Base-by-base conservation (phyloP, 2,113 vertebrate species). In the Anser cygnoides region DNA sequence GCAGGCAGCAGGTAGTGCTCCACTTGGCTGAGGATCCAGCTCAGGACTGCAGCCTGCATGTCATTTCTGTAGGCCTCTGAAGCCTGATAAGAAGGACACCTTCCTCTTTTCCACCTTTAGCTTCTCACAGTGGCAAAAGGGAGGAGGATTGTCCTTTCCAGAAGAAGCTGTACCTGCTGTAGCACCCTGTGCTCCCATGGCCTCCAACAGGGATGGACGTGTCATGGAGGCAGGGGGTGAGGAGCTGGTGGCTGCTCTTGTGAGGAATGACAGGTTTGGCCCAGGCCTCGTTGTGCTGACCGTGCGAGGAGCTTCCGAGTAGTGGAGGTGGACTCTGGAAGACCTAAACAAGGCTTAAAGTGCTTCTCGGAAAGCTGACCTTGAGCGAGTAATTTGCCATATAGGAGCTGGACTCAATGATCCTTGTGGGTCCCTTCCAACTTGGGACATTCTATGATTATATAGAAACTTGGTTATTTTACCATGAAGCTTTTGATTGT, bases 241-340 rank as follows among this genome's bases (percentile, higher is more conserved):
- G 20, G 46, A 22, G 20, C 20, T 21, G 20, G 20, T 8, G 3
- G 55, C 55, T 90, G 12, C 50, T 70, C 8, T 54, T 80, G 25
- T 58, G n/a, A 73, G n/a, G 25, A 66, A 22, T 54, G 43, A 21
- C 5, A 19, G 14, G 22, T 84, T 54, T 92, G 65, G 7, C 50
- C 17, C 1, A 0, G 46, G 50, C 37, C 37, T 89, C 0, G 0
- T 74, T 15, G 35, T 39, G 35, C 49, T 14, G 28, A 10, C 26
- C 3, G 3, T 26, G 21, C 0, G 2, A 46, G 41, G 33, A 23
- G 35, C 85, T 89, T 73, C 46, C 46, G 20, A n/a, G 67, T 46
- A 33, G 28, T 52, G 5, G 61, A 16, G 49, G 29, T 13, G 28
- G 33, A 6, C 54, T 57, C 49, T 29, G 21, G 14, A 59, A 59